Conservation (phyloP, 2,113 vertebrate species). For the Mormoops blainvillei region DNA sequence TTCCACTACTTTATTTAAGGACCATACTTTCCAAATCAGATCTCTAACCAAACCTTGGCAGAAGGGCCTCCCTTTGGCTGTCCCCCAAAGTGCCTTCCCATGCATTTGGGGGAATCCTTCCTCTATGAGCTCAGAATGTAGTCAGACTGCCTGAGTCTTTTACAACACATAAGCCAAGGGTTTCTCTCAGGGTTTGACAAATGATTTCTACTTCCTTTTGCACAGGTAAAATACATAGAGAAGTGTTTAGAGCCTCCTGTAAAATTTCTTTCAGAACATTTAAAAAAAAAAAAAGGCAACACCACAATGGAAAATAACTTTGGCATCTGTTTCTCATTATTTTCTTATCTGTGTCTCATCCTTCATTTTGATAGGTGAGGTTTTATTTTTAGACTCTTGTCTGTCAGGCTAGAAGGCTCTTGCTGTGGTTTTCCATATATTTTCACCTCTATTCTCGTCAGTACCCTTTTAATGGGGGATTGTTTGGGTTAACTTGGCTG, state of each 20-base stretch:
- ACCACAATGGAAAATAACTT: neutral
- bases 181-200: neutral
- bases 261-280: neutral
- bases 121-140: neutral
- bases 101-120: neutral
- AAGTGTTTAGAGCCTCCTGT: neutral
- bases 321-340: conserved; percentile 29
- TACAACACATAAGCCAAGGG: neutral
- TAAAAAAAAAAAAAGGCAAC: neutral
- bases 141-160: neutral
- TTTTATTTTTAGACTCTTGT: conserved; percentile 50
- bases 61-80: neutral
- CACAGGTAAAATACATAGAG: neutral
- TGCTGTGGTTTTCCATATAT: neutral
- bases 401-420: neutral
- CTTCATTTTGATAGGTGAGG: conserved; percentile 31
- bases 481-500: neutral
- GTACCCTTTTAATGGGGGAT: neutral
- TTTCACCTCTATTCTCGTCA: neutral
- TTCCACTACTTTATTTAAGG: neutral
- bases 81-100: neutral
- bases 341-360: conserved; percentile 53
- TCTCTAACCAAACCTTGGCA: neutral
- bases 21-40: neutral
- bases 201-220: neutral